Base-by-base conservation (phyloP, 2,113 vertebrate genomes). In the Phrynocephalus versicolor region DNA sequence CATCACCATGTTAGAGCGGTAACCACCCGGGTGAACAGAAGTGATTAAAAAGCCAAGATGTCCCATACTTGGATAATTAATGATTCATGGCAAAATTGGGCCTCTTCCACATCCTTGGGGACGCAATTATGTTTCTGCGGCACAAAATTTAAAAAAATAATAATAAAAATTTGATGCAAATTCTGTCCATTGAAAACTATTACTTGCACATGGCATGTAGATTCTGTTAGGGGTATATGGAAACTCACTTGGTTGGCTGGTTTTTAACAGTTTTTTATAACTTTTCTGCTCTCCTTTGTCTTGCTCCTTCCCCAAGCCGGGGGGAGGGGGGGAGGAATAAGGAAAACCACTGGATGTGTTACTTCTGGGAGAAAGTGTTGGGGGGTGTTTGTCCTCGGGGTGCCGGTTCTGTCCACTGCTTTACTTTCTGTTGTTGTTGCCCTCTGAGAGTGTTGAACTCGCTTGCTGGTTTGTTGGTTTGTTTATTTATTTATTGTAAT, bases 391-490 rank as follows among this genome's bases (percentile, higher is more conserved):
- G 5, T 3, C 6, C 14, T 30, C 15, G 7, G 16, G 41, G 8
- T 30, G n/a, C 6, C 10, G 21, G 13, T 35, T 45, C 14, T 84
- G 3, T 84, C 72, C 41, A 75, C 45, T 55, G 64, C 93, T 57
- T 82, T 87, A 88, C 90, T 83, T 6, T 73, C 27, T 33, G 21
- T 69, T 39, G 35, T 33, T 84, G 64, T 88, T 83, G 88, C 91
- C 91, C 86, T 39, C 2, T 70, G 65, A 92, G 89, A 95, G 91
- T 93, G 91, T 80, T 21, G 60, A 94, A 80, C 92, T 86, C 90
- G 83, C 83, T 79, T 37, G 74, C 85, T 13, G 93, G 76, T 85
- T n/a, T 51, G 45, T 51, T 51, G 45, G 5, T 51, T 51, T 51
- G 45, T 10, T 51, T 51, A 6, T 51, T 51, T 51, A 10, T 51